A percentile compares a stretch with the other conserved stretches of the same genome.
phyloP scores from a whole-genome alignment of 2,888 invertebrate species.

The Scaptomyza flava region DNA sequence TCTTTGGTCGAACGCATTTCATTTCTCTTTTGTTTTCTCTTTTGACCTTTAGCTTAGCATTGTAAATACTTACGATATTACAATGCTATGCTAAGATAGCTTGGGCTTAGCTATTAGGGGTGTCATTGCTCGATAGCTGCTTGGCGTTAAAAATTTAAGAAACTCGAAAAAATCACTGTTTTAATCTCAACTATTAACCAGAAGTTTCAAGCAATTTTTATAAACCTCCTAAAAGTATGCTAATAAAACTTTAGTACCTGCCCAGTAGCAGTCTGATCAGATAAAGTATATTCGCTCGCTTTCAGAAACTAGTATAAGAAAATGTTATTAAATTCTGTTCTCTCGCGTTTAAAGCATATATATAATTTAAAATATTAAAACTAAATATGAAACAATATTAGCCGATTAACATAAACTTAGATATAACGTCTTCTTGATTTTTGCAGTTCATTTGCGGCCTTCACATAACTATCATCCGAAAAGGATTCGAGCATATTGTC shows the following conservation, averaged over 20 bases:
- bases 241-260: too few species aligned
- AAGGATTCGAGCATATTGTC: constrained; percentile 9
- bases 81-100: background rate
- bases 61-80: background rate
- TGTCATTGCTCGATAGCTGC: too few species aligned
- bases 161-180: too few species aligned
- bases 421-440: constrained; percentile 49
- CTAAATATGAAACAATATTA: constrained; percentile 42
- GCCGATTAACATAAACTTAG: constrained; percentile 35
- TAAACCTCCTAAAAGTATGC: constrained; percentile 20
- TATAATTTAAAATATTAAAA: constrained; percentile 25
- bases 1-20: background rate
- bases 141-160: too few species aligned
- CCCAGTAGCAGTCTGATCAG: too few species aligned
- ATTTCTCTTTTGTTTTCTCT: constrained; percentile 7
- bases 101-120: background rate
- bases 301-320: background rate
- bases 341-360: constrained; percentile 15
- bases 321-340: background rate
- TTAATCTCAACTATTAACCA: too few species aligned
- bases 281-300: background rate
- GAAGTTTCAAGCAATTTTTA: background rate
- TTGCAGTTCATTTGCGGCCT: constrained; percentile 45
- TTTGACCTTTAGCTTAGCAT: constrained; percentile 2
- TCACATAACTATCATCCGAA: constrained; percentile 56